phyloP scores from a whole-genome alignment of 2,113 vertebrate species.

The Phocoena sinus region DNA sequence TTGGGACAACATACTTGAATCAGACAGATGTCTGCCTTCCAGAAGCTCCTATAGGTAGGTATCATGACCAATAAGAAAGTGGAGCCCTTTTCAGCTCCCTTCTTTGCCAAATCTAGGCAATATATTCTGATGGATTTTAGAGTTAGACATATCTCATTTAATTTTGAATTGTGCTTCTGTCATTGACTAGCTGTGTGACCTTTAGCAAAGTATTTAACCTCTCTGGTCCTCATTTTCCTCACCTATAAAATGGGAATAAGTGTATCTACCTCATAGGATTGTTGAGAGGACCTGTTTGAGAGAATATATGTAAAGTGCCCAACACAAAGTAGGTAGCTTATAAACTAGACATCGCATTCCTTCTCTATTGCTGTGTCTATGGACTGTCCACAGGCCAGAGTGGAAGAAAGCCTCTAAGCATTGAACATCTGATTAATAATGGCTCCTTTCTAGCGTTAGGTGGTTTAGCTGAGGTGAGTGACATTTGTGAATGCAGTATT shows the following conservation, averaged over 20 bases:
- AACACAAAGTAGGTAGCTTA: background rate
- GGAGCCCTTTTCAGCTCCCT: background rate
- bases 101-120: conserved; percentile 3
- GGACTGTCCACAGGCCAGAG: background rate
- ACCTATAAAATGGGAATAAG: background rate
- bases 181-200: background rate
- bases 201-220: conserved; percentile 10
- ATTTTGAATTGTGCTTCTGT: conserved; percentile 30
- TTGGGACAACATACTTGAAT: background rate
- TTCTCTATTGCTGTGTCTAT: background rate
- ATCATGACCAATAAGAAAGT: background rate
- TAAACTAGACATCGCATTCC: background rate
- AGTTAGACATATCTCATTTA: conserved; percentile 10
- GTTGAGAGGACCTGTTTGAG: background rate
- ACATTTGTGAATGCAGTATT: background rate
- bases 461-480: background rate
- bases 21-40: background rate
- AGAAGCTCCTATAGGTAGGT: background rate
- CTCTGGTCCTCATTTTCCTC: conserved; percentile 25
- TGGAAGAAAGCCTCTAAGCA: background rate
- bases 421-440: background rate
- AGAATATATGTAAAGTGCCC: background rate
- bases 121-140: conserved; percentile 4
- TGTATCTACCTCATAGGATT: background rate
- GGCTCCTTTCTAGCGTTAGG: conserved; percentile 5